These are phyloP conservation scores for Aromia moschata DNA, from an alignment of 2,888 invertebrate genomes.

Conservation along the genomic window DNA sequence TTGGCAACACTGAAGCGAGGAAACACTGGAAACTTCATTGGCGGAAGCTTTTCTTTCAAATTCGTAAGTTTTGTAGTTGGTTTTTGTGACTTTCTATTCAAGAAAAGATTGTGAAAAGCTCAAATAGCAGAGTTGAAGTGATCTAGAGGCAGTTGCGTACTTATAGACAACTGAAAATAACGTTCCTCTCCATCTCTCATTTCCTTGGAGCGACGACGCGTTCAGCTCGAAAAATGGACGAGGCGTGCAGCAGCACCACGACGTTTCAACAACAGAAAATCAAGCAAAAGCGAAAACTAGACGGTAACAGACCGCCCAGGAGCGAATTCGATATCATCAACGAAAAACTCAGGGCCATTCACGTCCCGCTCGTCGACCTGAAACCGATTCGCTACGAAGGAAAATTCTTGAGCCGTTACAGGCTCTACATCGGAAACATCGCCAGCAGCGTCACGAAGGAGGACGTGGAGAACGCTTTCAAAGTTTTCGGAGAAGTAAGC, in stretches of 20 bases:
- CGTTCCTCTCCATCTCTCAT: too few relatives aligned
- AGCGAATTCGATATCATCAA: conserved; percentile 30
- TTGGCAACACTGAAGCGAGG: conserved; percentile 3
- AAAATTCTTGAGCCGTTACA: conserved; percentile 89
- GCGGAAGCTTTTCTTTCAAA: background rate
- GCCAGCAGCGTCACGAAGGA: conserved; percentile 88
- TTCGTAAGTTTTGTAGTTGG: too few relatives aligned
- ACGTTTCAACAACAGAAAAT: conserved; percentile 11
- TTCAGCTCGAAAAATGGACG: conserved; percentile 14
- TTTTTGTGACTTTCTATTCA: too few relatives aligned
- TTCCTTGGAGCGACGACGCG: background rate
- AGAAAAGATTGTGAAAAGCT: background rate
- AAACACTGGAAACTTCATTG: background rate
- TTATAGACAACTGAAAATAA: background rate
- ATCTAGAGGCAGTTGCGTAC: background rate
- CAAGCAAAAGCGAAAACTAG: conserved; percentile 15
- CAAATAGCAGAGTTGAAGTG: background rate
- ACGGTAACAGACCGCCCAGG: conserved; percentile 11
- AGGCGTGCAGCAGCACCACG: conserved; percentile 23
- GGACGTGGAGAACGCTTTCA: conserved; percentile 85
- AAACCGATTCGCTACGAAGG: conserved; percentile 66
- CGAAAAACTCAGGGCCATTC: conserved; percentile 23
- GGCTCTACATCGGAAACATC: conserved; percentile 91
- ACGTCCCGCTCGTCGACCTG: conserved; percentile 20
- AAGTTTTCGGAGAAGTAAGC: conserved; percentile 86